phyloP scores from a whole-genome alignment of 2,113 vertebrate genomes.

The Megalops atlanticus region DNA sequence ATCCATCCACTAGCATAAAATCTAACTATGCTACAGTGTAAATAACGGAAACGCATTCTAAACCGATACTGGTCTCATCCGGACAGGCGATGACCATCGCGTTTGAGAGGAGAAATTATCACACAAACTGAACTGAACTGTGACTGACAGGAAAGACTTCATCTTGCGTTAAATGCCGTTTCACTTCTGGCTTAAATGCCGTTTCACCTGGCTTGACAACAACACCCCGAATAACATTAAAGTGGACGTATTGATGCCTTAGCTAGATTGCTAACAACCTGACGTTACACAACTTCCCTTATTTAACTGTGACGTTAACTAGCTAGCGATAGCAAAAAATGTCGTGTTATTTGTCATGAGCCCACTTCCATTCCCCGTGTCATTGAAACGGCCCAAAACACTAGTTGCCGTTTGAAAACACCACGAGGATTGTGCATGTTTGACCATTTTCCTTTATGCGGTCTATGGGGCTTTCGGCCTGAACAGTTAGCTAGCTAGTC shows the following conservation, averaged over 20 bases:
- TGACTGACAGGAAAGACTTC: too few species aligned
- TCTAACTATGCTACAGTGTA: too few species aligned
- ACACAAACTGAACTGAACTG: too few species aligned
- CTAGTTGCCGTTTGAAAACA: too few species aligned
- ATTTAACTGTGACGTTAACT: background rate
- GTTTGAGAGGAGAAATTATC: too few species aligned
- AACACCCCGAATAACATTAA: background rate
- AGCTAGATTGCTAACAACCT: background rate
- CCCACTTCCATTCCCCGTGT: background rate
- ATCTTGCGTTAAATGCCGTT: too few species aligned
- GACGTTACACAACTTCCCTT: conserved; percentile 18
- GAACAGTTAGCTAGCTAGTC: background rate
- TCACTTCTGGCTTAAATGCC: background rate
- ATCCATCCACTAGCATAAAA: too few species aligned
- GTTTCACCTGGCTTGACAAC: background rate
- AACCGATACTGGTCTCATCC: too few species aligned
- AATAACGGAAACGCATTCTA: too few species aligned
- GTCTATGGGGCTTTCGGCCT: conserved; percentile 3
- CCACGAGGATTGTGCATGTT: background rate
- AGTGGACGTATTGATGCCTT: background rate
- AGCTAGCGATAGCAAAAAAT: too few species aligned
- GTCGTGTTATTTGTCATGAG: background rate
- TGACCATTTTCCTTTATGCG: background rate
- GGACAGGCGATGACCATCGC: too few species aligned
- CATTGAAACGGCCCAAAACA: background rate